Evolutionary conservation across 1,140 invertebrate genomes (phyloP).

Genomic region (Psix sp.): DNA sequence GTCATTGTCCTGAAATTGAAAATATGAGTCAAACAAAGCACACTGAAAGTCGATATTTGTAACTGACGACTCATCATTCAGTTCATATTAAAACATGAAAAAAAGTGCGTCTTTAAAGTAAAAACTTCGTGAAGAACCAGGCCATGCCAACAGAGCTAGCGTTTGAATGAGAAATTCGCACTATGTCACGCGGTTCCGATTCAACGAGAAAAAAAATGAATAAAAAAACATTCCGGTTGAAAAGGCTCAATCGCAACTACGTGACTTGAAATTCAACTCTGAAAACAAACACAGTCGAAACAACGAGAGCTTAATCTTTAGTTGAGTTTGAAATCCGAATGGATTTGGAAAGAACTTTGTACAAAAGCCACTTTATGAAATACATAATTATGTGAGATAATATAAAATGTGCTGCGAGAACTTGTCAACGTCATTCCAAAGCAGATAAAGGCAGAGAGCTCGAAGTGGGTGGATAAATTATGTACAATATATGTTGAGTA

Average conservation of each 20-base stretch:
- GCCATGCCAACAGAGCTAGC: slow-evolving; percentile 73
- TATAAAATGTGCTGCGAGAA: slow-evolving; percentile 55
- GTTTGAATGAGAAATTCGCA: slow-evolving; percentile 57
- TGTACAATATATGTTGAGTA: slow-evolving; percentile 58
- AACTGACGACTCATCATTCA: slow-evolving; percentile 11
- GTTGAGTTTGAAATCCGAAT: too few species aligned
- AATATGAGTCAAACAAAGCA: not conserved
- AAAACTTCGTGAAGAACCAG: slow-evolving; percentile 67
- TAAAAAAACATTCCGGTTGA: too few species aligned
- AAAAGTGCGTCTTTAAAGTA: slow-evolving; percentile 66
- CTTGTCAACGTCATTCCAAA: slow-evolving; percentile 66
- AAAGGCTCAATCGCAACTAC: too few species aligned
- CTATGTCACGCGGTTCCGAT: too few species aligned
- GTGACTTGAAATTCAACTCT: too few species aligned
- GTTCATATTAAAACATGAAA: slow-evolving; percentile 55
- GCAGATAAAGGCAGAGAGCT: slow-evolving; percentile 66
- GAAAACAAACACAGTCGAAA: too few species aligned
- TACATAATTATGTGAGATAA: slow-evolving; percentile 20
- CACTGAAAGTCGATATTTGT: not conserved
- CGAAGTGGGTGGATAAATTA: slow-evolving; percentile 61
- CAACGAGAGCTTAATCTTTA: too few species aligned
- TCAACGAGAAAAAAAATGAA: too few species aligned
- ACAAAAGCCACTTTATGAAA: slow-evolving; percentile 35
- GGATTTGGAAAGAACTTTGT: too few species aligned
- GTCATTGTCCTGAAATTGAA: slow-evolving; percentile 89